A percentile compares a stretch with the other conserved stretches of the same genome.
Evolutionary conservation across 2,888 invertebrate species (phyloP).

Genomic region (Erynnis tages): DNA sequence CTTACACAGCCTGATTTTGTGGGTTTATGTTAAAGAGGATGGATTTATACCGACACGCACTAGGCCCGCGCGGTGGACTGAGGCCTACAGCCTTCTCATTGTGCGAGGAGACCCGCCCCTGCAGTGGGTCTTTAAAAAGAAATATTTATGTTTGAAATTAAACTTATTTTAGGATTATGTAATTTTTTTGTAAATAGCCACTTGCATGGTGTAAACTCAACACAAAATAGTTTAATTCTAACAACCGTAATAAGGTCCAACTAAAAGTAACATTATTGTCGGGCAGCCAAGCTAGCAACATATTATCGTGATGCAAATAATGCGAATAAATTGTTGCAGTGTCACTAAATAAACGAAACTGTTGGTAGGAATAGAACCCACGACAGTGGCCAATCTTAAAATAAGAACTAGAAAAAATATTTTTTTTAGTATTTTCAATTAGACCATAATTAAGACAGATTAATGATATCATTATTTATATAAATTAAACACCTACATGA

Average conservation of each 20-base stretch:
- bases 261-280: constrained; percentile 65
- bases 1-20: too few relatives aligned
- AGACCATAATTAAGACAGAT: constrained; percentile 24
- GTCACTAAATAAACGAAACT: background rate
- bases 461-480: constrained; percentile 15
- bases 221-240: background rate
- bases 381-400: constrained; percentile 7
- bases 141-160: too few relatives aligned
- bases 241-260: constrained; percentile 35
- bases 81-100: too few relatives aligned
- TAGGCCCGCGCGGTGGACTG: too few relatives aligned
- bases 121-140: too few relatives aligned
- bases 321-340: constrained; percentile 6
- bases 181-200: too few relatives aligned
- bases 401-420: constrained; percentile 2
- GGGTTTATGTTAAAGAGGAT: too few relatives aligned
- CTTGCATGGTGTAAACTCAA: background rate
- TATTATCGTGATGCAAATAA: constrained; percentile 30
- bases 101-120: too few relatives aligned
- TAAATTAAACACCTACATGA: constrained; percentile 22
- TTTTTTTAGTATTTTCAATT: constrained; percentile 24
- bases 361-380: constrained; percentile 4
- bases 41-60: too few relatives aligned
- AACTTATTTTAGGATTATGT: too few relatives aligned
- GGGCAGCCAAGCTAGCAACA: constrained; percentile 57